Percentiles rank a stretch among this genome's conserved stretches.
Conservation (phyloP, 2,113 vertebrate genomes). For the Sula dactylatra region DNA sequence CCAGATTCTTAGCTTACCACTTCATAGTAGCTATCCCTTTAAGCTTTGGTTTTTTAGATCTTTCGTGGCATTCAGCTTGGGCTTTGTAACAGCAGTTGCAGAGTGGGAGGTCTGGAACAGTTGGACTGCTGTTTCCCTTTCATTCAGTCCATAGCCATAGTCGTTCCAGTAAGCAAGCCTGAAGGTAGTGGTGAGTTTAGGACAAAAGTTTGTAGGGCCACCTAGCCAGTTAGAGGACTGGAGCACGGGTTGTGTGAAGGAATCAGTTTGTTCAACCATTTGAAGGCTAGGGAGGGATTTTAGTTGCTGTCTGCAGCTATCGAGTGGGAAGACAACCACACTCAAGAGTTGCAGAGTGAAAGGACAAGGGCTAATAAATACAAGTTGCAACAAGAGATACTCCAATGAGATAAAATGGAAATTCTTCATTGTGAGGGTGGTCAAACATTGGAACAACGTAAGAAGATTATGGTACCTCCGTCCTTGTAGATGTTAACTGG, state of each 20-base stretch:
- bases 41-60: not conserved
- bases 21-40: not conserved
- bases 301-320: not conserved
- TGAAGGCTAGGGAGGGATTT: not conserved
- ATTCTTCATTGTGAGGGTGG: not conserved
- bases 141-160: not conserved
- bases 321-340: not conserved
- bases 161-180: not conserved
- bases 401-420: not conserved
- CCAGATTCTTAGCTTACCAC: not conserved
- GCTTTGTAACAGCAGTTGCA: not conserved
- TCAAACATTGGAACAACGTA: not conserved
- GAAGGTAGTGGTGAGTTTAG: not conserved
- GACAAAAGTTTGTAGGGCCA: not conserved
- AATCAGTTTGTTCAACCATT: not conserved
- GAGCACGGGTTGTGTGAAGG: not conserved
- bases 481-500: not conserved
- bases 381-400: not conserved
- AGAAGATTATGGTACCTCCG: not conserved
- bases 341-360: not conserved
- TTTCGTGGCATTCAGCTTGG: not conserved
- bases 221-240: not conserved
- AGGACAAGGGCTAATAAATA: not conserved
- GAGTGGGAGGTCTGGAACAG: not conserved
- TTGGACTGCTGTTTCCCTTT: not conserved